Evolutionary conservation across 2,797 vertebrate genomes (phyloP), one percentile per base, ranked within the genome.

Genomic region (Melanogrammus aeglefinus): DNA sequence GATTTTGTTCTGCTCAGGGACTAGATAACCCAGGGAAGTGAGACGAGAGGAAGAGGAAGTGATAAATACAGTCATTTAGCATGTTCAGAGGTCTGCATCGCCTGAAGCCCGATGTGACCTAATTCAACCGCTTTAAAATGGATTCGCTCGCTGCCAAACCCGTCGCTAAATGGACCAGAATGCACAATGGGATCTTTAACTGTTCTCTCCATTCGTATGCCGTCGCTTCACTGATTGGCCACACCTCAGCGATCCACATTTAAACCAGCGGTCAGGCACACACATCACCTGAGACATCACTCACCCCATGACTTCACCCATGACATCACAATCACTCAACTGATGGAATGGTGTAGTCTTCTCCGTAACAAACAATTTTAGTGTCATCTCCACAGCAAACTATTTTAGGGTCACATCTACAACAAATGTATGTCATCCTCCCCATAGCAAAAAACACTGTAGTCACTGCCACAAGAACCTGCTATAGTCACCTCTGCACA

Each of bases 221-320:
- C 8, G 24, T 66, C 63, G 63, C 63, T 66, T 66, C 63, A 66
- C 63, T 66, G 63, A 66, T 66, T 66, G 63, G 63, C 63, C 72
- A 41, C 63, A 66, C 9, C 63, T 66, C n/a, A 66, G 27, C 24
- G 24, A 66, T 24, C 63, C 57, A 9, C 57, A 63, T 63, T 63
- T 63, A 63, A 66, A 24, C 63, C 27, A 10, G n/a, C 2, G 24
- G 57, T 63, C 57, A 63, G 57, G 57, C 57, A 63, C 57, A 76
- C n/a, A 63, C 24, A 21, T 66, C 63, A 66, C 63, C 63, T 66
- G 63, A 24, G 63, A 27, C 63, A 27, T 27, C 63, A 66, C 63
- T 9, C 12, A 66, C 57, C 21, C 21, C 21, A 27, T 27, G 24
- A 66, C 63, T 27, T 66, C 63, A 63, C 24, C 57, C 57, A 24